A percentile compares a stretch with the other conserved stretches of the same genome.
These are phyloP conservation scores for Remorina albescens DNA, from an alignment of 2,797 vertebrate genomes.

Conservation along the genomic window DNA sequence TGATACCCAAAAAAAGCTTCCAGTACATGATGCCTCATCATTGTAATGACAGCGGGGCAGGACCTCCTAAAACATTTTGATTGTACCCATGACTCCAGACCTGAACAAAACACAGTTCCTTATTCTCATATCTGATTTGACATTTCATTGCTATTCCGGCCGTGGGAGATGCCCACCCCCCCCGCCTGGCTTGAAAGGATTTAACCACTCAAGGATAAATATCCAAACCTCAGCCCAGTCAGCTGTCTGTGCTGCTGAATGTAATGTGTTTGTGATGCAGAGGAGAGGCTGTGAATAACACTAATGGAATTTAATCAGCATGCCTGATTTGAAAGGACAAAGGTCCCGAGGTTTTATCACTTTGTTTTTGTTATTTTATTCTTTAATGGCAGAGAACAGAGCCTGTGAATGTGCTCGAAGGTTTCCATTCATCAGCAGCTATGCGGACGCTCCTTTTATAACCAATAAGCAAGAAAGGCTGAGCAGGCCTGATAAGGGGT, in stretches of 20 bases:
- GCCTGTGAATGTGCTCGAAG: slow-evolving; percentile 27
- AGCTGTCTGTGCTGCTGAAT: background rate
- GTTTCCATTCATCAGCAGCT: slow-evolving; percentile 46
- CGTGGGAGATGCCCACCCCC: slow-evolving; percentile 46
- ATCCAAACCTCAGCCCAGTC: background rate
- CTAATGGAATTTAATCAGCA: slow-evolving; percentile 74
- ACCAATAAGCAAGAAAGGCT: slow-evolving; percentile 44
- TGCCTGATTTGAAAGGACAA: slow-evolving; percentile 54
- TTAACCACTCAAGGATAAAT: background rate
- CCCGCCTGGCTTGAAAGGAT: slow-evolving; percentile 24
- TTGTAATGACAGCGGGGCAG: slow-evolving; percentile 24
- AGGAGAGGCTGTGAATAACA: slow-evolving; percentile 56
- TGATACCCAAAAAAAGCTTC: slow-evolving; percentile 41
- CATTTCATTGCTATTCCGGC: slow-evolving; percentile 57
- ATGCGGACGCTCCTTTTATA: slow-evolving; percentile 8
- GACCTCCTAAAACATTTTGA: slow-evolving; percentile 30
- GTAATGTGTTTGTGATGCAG: slow-evolving; percentile 38
- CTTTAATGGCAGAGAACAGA: slow-evolving; percentile 51
- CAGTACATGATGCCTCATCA: slow-evolving; percentile 39
- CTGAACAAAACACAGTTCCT: slow-evolving; percentile 43
- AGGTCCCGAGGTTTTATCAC: slow-evolving; percentile 65
- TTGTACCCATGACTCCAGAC: slow-evolving; percentile 31
- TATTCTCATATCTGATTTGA: slow-evolving; percentile 61
- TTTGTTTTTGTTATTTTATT: slow-evolving; percentile 76
- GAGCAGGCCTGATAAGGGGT: slow-evolving; percentile 66